Percentiles rank a stretch among this genome's conserved stretches.
phyloP scores from a whole-genome alignment of 2,113 vertebrate species.

The Tachysurus fulvidraco region DNA sequence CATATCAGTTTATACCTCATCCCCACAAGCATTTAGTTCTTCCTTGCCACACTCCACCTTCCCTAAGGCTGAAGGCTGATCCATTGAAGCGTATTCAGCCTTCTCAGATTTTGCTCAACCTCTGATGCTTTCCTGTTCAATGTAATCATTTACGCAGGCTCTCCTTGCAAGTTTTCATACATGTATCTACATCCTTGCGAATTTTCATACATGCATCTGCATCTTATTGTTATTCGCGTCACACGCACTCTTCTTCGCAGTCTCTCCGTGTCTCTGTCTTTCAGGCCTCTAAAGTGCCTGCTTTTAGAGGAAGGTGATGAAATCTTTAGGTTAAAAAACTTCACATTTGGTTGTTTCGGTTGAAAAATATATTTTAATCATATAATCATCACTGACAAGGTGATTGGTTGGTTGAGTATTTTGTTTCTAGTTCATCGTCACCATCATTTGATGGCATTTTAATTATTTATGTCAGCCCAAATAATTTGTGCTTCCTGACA shows the following conservation, averaged over 20 bases:
- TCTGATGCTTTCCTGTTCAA: constrained; percentile 31
- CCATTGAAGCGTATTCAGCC: constrained; percentile 29
- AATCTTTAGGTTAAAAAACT: neutral
- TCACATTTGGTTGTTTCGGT: neutral
- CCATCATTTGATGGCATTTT: neutral
- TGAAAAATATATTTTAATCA: neutral
- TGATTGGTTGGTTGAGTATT: neutral
- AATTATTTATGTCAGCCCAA: neutral
- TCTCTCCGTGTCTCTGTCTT: constrained; percentile 3
- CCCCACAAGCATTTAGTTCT: constrained; percentile 28
- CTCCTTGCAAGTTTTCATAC: constrained; percentile 18
- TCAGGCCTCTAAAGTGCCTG: constrained; percentile 31
- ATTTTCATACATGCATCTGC: constrained; percentile 38
- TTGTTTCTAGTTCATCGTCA: neutral
- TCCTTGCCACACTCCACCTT: constrained; percentile 9
- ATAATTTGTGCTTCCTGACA: neutral
- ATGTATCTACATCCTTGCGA: constrained; percentile 41
- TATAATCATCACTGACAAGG: neutral
- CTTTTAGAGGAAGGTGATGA: constrained; percentile 26
- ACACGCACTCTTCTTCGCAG: constrained; percentile 30
- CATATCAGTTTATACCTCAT: constrained; percentile 28
- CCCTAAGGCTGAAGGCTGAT: constrained; percentile 17
- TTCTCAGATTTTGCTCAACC: constrained; percentile 14
- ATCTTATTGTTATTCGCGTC: constrained; percentile 51
- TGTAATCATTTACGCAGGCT: constrained; percentile 38